Evolutionary conservation across 1,140 invertebrate genomes (phyloP), one percentile per base, ranked within the genome.

Genomic region (Aphis craccivora): DNA sequence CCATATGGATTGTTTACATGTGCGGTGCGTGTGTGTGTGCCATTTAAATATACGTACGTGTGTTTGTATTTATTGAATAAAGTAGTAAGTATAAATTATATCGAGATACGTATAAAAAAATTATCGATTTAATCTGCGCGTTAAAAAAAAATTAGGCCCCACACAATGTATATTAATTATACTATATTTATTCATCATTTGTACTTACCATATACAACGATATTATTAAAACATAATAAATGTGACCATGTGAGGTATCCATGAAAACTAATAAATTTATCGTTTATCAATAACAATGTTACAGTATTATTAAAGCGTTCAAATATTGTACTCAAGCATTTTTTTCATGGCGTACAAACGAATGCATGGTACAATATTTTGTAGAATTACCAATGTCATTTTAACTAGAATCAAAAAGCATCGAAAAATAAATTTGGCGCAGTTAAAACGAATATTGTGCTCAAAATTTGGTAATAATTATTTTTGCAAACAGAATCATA

Each of bases 141-240:
- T 87, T 43, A 43, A 40, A 84, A 84, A 84, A 84, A 84, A 84
- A 84, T 84, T 84, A 43, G 83, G 83, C 83, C 83, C 83, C 83
- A 37, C 83, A 84, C 83, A 84, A 84, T 43, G 83, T 25, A 25
- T 25, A 84, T 40, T 84, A 40, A 43, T 40, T 40, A 2, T 40
- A 43, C 43, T 43, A 37, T 22, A 37, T 22, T 37, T 40, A 43
- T 84, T 40, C 40, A 23, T 53, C 53, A 53, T 53, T 53, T 23
- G 20, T 53, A n/a, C 30, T 76, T 9, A 25, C 23, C 23, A 67
- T 67, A 67, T 14, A 6, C 40, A 84, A 25, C 37, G 11, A 25
- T 84, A 43, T 84, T 25, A 37, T 22, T 37, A 83, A 37, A 37
- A 37, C 45, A 45, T 1, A 37, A n/a, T n/a, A n/a, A n/a, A n/a